Evolutionary conservation across 2,888 invertebrate genomes (phyloP), one percentile per base, ranked within the genome.

Genomic region (Amblyjoppa fuscipennis): DNA sequence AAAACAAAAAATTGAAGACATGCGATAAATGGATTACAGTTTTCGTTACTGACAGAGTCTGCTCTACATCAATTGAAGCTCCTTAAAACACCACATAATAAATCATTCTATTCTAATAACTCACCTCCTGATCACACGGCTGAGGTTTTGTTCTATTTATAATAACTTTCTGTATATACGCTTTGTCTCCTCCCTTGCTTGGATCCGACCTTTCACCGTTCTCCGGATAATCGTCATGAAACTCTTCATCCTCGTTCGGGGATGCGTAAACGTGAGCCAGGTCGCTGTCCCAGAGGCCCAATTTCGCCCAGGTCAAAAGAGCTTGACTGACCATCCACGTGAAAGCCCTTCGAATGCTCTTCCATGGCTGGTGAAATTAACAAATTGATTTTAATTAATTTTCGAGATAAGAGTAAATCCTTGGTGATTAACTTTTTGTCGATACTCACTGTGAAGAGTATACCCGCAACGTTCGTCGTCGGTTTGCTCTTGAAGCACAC

Each of bases 71-170:
- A 45, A 3, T 20, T 16, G 11, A n/a, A 53, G 2, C 16, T 45
- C 45, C 4, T 45, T 13, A 2, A 38, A 38, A 9, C 13, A 45
- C 13, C 45, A 3, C 16, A 45, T 45, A 11, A 45, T 4, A 45
- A 45, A 45, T 45, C 0, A 28, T 16, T 53, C n/a, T 6, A 13
- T 34, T 5, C 31, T 25, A 34, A 64, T n/a, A 45, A 31, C 49
- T 84, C 88, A 95, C 95, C 93, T 97, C 96, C 93, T 97, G 96
- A 93, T 98, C 98, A 93, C 98, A 98, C 4, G 98, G 97, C 80
- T 97, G 97, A 0, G 98, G 97, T 66, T 97, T 95, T 0, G 98
- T 98, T 91, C 98, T 95, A 89, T 96, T 97, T 90, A 97, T 96
- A 73, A 96, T 94, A 1, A 97, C 95, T 9, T 96, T 94, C 86